These are phyloP conservation scores for Amblyopsis hoosieri DNA, from an alignment of 2,797 vertebrate genomes.

Conservation along the genomic window DNA sequence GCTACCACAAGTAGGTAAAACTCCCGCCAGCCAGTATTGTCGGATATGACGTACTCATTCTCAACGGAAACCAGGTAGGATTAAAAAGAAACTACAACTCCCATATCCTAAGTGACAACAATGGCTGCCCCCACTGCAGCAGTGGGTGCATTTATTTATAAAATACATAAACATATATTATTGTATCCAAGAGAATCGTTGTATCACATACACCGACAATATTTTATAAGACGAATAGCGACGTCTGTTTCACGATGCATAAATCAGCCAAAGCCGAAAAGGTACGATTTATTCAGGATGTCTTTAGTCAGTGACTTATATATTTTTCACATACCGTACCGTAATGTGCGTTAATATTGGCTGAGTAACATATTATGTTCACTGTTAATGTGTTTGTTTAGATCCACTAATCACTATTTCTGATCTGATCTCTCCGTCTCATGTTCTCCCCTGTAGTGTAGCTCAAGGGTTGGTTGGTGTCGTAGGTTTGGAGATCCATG, in stretches of 20 bases:
- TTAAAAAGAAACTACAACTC: constrained; percentile 66
- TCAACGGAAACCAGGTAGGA: not conserved
- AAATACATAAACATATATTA: constrained; percentile 47
- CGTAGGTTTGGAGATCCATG: constrained; percentile 95
- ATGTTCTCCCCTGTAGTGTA: constrained; percentile 61
- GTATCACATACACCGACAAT: not conserved
- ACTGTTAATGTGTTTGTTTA: no score
- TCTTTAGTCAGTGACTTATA: no score
- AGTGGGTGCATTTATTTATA: constrained; percentile 43
- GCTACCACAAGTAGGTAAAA: constrained; percentile 24
- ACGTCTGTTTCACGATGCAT: constrained; percentile 34
- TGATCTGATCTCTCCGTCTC: constrained; percentile 11
- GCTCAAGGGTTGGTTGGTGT: constrained; percentile 83
- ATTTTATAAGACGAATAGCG: constrained; percentile 48
- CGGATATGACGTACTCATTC: constrained; percentile 42
- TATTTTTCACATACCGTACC: no score
- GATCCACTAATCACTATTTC: no score
- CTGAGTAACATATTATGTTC: not conserved
- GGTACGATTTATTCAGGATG: constrained; percentile 26
- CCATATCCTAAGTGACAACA: constrained; percentile 33
- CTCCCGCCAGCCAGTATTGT: constrained; percentile 14
- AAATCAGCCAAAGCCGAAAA: constrained; percentile 36
- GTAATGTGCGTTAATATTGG: no score
- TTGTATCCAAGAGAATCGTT: constrained; percentile 27
- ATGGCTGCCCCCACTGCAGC: constrained; percentile 70